Evolutionary conservation across 2,113 vertebrate species (phyloP).

Genomic region (Spea multiplicata): DNA sequence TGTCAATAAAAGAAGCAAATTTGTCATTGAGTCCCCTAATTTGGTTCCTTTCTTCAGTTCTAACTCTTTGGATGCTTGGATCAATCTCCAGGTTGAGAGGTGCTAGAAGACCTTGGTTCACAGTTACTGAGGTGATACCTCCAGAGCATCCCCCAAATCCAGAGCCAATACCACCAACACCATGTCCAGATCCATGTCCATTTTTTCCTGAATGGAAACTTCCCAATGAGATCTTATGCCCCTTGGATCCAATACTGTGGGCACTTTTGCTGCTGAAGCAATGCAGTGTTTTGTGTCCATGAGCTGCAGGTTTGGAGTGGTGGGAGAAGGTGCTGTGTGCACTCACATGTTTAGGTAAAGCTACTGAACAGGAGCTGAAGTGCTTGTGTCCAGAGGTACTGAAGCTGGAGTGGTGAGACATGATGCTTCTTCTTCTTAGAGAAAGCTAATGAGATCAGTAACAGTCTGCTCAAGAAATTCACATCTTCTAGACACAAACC

Average conservation of each 20-base stretch:
- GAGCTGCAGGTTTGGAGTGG: slow-evolving; percentile 2
- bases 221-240: slow-evolving; percentile 59
- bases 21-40: slow-evolving; percentile 90
- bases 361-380: slow-evolving; percentile 29
- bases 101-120: slow-evolving; percentile 82
- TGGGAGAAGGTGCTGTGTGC: slow-evolving; percentile 18
- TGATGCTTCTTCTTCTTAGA: slow-evolving; percentile 1
- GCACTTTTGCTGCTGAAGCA: slow-evolving; percentile 31
- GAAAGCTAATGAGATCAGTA: background rate
- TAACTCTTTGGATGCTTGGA: slow-evolving; percentile 78
- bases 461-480: background rate
- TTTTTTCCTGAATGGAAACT: background rate
- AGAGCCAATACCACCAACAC: background rate
- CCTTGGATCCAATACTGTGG: slow-evolving; percentile 47
- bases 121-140: slow-evolving; percentile 77
- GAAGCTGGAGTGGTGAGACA: slow-evolving; percentile 31
- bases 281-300: slow-evolving; percentile 8
- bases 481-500: background rate
- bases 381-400: slow-evolving; percentile 21
- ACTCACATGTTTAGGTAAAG: slow-evolving; percentile 29
- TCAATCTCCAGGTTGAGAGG: slow-evolving; percentile 84
- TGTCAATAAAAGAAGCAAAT: slow-evolving; percentile 84
- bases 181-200: slow-evolving; percentile 44
- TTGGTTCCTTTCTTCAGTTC: slow-evolving; percentile 90
- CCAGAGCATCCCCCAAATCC: background rate